Base-by-base conservation (phyloP, 2,888 invertebrate genomes). In the Chymomyza caudatula region DNA sequence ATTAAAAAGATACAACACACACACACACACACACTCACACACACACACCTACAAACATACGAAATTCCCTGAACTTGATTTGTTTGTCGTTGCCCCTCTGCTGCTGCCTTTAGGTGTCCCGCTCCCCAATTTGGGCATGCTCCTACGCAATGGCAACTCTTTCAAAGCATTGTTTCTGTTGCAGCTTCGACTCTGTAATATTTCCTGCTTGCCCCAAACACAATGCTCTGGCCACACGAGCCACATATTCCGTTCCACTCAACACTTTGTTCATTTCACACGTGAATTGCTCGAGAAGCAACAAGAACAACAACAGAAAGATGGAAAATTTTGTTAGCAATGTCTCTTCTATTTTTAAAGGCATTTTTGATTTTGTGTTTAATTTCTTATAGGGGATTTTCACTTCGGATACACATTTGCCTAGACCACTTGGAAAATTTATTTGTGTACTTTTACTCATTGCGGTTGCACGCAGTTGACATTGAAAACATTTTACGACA, bases 221-320 rank as follows among this genome's bases (percentile, higher is more conserved):
- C 63, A 72, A 52, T 60, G 60, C 68, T 42, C 37, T 53, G 23
- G 53, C 42, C 63, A 17, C 47, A 52, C 59, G 23, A 59, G 49
- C 53, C 59, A 22, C 44, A 19, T 55, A 52, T n/a, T n/a, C n/a
- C 63, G 64, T 68, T 71, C 70, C 78, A 69, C 75, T 85, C 83
- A 83, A 79, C 83, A 85, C 80, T 76, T 81, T 83, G 77, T 79
- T 85, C 77, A 79, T 80, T 81, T 81, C 80, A 81, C 80, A 85
- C 81, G 83, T 85, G 80, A 81, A 81, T 83, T 80, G 74, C 68
- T 77, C 67, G 66, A 71, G 49, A 74, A 77, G 76, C 59, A 66
- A 79, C 61, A 64, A 70, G 15, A 69, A 56, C 25, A 23, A 42
- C 47, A 60, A 37, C 15, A 20, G 25, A 15, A 55, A 23, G 54